Evolutionary conservation across 2,888 invertebrate genomes (phyloP).

Genomic region (Leucophora obtusa): DNA sequence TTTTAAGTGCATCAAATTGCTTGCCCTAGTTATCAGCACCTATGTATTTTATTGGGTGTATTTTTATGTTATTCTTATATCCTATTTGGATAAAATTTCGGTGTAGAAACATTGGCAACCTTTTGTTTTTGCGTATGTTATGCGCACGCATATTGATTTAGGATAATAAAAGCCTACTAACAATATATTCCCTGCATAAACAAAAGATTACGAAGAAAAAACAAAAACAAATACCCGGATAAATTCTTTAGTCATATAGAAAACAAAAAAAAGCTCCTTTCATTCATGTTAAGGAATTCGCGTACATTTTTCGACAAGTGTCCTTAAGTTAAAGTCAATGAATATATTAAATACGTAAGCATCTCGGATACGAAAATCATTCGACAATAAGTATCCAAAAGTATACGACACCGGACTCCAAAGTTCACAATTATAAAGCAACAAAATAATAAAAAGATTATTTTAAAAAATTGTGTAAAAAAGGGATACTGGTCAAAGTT

Average conservation of each 20-base stretch:
- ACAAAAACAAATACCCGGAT: conserved; percentile 61
- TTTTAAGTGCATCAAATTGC: no score
- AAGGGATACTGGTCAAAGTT: conserved; percentile 10
- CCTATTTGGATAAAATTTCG: background rate
- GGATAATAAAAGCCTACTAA: conserved; percentile 59
- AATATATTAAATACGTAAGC: conserved; percentile 60
- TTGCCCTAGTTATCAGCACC: no score
- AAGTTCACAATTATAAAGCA: background rate
- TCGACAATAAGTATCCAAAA: conserved; percentile 64
- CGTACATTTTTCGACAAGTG: conserved; percentile 51
- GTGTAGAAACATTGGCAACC: conserved; percentile 30
- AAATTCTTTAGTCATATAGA: conserved; percentile 37
- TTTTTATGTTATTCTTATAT: no score
- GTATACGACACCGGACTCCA: conserved; percentile 46
- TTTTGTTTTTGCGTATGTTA: conserved; percentile 22
- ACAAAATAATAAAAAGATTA: conserved; percentile 10
- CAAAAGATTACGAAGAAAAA: conserved; percentile 32
- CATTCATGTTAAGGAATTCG: conserved; percentile 58
- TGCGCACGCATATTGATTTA: conserved; percentile 67
- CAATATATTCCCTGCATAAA: conserved; percentile 14
- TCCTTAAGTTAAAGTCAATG: conserved; percentile 51
- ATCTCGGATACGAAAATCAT: conserved; percentile 51
- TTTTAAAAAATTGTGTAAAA: conserved; percentile 7
- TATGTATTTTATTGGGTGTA: no score
- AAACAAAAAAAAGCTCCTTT: conserved; percentile 34